A percentile compares a stretch with the other conserved stretches of the same genome.
Evolutionary conservation across 2,113 vertebrate genomes (phyloP).

Genomic region (Hyperoodon ampullatus): DNA sequence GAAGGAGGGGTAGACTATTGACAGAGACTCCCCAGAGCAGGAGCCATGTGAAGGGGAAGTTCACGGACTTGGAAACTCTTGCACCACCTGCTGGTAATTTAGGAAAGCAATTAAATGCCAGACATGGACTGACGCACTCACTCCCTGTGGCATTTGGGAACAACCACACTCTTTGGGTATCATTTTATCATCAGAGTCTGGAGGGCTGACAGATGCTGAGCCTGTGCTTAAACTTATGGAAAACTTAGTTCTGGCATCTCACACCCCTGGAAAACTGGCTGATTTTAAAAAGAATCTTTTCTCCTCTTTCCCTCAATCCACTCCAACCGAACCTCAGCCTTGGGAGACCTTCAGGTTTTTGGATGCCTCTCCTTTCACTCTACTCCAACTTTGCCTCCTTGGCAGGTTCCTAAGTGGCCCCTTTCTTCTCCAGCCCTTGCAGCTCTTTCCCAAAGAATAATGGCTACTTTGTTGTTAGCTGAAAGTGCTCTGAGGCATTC

Average conservation of each 20-base stretch:
- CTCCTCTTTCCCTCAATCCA: background rate
- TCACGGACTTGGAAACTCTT: conserved; percentile 67
- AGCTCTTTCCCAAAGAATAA: conserved; percentile 23
- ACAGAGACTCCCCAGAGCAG: conserved; percentile 69
- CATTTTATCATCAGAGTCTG: conserved; percentile 56
- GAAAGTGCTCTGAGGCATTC: background rate
- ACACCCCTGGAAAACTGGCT: conserved; percentile 57
- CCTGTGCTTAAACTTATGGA: conserved; percentile 60
- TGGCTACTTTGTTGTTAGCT: background rate
- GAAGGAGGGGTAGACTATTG: conserved; percentile 67
- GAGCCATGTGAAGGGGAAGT: conserved; percentile 58
- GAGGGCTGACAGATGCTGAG: conserved; percentile 35
- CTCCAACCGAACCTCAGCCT: conserved; percentile 32
- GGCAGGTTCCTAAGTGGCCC: background rate
- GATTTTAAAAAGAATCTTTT: conserved; percentile 53
- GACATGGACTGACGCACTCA: conserved; percentile 9
- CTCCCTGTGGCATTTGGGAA: conserved; percentile 38
- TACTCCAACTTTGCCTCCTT: background rate
- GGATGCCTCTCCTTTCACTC: background rate
- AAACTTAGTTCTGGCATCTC: conserved; percentile 63
- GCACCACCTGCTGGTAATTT: conserved; percentile 71
- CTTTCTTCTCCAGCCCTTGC: conserved; percentile 43
- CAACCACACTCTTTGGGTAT: conserved; percentile 49
- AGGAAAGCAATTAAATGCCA: conserved; percentile 63
- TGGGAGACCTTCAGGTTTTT: background rate